Conservation (phyloP, 1,140 invertebrate species). For the Charaxes varanes region DNA sequence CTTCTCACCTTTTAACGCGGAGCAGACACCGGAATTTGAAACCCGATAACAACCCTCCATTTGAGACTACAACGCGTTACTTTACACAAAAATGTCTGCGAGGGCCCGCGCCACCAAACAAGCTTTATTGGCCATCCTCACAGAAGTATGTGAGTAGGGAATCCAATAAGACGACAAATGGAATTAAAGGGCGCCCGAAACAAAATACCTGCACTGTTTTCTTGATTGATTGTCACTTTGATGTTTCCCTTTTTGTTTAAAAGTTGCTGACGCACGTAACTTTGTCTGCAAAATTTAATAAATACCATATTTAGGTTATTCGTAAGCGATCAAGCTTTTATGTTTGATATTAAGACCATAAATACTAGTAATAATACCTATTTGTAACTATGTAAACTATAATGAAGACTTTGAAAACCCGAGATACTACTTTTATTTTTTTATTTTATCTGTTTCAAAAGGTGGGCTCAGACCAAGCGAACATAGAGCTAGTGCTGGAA, state of each 20-base stretch:
- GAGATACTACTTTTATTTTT: too few species aligned
- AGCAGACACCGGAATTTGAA: conserved; percentile 47
- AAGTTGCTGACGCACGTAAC: too few species aligned
- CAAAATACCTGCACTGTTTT: conserved; percentile 30
- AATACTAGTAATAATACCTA: too few species aligned
- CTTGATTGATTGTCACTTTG: conserved; percentile 38
- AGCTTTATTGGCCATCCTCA: conserved; percentile 64
- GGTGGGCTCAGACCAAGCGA: too few species aligned
- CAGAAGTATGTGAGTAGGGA: conserved; percentile 55
- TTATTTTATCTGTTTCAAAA: too few species aligned
- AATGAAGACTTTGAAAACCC: too few species aligned
- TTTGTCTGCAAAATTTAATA: too few species aligned
- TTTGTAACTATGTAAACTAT: too few species aligned
- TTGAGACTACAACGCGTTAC: conserved; percentile 58
- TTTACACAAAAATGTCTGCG: conserved; percentile 55
- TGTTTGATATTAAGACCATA: too few species aligned
- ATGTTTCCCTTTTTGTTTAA: conserved; percentile 28
- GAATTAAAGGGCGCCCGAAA: conserved; percentile 48
- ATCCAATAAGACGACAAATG: conserved; percentile 64
- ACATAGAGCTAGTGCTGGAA: too few species aligned
- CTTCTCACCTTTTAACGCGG: conserved; percentile 47
- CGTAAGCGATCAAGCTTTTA: too few species aligned
- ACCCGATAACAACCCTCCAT: conserved; percentile 42
- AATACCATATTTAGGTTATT: too few species aligned
- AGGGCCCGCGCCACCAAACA: conserved; percentile 48